Percentiles rank a stretch among this genome's conserved stretches.
Evolutionary conservation across 2,797 vertebrate species (phyloP).

Genomic region (Urophycis tenuis): DNA sequence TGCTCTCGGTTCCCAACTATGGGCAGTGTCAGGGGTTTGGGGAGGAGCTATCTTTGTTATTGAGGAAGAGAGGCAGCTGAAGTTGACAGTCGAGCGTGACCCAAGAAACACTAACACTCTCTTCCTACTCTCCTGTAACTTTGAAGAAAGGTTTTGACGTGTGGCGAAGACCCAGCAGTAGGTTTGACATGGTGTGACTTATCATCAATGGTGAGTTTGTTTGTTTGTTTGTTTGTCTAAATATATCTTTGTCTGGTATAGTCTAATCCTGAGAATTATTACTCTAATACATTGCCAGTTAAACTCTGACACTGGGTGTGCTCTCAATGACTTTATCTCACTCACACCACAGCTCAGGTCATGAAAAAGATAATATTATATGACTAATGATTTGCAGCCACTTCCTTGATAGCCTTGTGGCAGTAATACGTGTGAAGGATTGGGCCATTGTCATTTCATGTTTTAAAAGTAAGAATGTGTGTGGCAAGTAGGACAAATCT

Average conservation of each 20-base stretch:
- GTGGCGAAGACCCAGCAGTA: background rate
- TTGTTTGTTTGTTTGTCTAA: background rate
- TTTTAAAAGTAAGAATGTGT: background rate
- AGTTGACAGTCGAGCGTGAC: constrained; percentile 9
- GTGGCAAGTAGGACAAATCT: background rate
- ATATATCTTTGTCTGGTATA: background rate
- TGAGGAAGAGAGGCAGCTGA: constrained; percentile 17
- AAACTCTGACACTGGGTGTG: background rate
- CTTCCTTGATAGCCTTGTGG: background rate
- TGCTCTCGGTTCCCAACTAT: background rate
- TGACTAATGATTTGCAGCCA: background rate
- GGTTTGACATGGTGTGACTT: constrained; percentile 44
- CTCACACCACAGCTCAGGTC: background rate
- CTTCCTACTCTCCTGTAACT: background rate
- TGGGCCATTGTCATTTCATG: background rate
- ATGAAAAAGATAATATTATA: background rate
- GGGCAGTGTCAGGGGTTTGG: background rate
- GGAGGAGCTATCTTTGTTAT: constrained; percentile 10
- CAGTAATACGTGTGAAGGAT: background rate
- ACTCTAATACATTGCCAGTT: background rate
- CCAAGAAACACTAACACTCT: background rate
- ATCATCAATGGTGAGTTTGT: constrained; percentile 43
- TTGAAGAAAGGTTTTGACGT: background rate
- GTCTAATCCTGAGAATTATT: background rate
- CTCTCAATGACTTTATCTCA: background rate